These are phyloP conservation scores for Serripes groenlandicus DNA, from an alignment of 2,888 invertebrate genomes.

Conservation along the genomic window DNA sequence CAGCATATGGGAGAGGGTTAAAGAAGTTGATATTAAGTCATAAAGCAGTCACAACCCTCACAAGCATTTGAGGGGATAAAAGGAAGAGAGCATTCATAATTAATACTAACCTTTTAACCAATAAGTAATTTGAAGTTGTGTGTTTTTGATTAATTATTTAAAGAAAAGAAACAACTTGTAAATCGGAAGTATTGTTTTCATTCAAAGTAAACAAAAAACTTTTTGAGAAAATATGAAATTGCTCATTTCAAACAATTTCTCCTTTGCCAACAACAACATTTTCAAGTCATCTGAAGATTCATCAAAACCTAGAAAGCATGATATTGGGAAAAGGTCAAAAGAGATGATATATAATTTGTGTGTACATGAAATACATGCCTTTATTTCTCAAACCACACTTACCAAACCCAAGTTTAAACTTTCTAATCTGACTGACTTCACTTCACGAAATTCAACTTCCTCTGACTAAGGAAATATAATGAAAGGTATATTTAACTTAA, in stretches of 20 bases:
- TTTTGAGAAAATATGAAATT: background rate
- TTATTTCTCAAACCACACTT: conserved; percentile 18
- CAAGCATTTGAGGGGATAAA: too few relatives aligned
- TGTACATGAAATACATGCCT: background rate
- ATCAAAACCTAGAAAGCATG: background rate
- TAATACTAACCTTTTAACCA: too few relatives aligned
- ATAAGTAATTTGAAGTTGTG: too few relatives aligned
- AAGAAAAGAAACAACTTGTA: too few relatives aligned
- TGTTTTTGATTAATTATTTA: too few relatives aligned
- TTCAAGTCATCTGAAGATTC: background rate
- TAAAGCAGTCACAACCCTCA: too few relatives aligned
- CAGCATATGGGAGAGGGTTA: background rate
- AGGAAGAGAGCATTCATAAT: too few relatives aligned
- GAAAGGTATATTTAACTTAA: too few relatives aligned
- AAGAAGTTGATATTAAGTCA: too few relatives aligned
- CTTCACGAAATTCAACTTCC: conserved; percentile 42
- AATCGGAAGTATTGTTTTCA: too few relatives aligned
- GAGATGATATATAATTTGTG: background rate
- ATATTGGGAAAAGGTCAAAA: background rate
- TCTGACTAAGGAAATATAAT: background rate
- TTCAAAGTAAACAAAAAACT: too few relatives aligned
- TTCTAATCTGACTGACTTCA: conserved; percentile 50
- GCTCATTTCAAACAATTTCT: background rate
- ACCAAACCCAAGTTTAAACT: conserved; percentile 56
- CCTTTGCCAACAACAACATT: background rate